Evolutionary conservation across 35 echinoderm and acorn worm genomes (phyloP).

Genomic region (Amphiura filiformis): DNA sequence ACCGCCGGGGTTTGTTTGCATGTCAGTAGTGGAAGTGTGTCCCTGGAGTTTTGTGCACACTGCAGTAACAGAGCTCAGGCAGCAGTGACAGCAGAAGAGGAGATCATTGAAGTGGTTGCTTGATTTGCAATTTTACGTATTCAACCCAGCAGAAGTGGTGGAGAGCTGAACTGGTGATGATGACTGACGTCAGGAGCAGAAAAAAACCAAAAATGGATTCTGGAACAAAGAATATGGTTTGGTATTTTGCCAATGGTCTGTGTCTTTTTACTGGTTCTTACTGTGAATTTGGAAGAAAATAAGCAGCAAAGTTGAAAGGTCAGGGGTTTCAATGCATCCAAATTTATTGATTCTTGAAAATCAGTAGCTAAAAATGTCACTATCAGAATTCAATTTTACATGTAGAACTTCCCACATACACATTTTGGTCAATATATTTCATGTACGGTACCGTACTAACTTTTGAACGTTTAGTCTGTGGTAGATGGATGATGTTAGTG

Average conservation of each 20-base stretch:
- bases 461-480: too few relatives aligned
- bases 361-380: too few relatives aligned
- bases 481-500: too few relatives aligned
- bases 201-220: background rate
- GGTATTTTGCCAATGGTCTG: background rate
- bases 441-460: too few relatives aligned
- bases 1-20: conserved; percentile 62
- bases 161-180: background rate
- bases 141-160: background rate
- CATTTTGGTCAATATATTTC: too few relatives aligned
- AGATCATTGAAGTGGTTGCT: background rate
- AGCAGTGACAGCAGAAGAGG: conserved; percentile 1
- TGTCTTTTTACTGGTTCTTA: background rate
- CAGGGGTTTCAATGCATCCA: too few relatives aligned
- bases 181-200: background rate
- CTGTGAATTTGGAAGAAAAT: background rate
- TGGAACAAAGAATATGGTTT: background rate
- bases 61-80: conserved; percentile 63
- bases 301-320: too few relatives aligned
- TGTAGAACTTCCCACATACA: too few relatives aligned
- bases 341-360: too few relatives aligned
- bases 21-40: conserved; percentile 54
- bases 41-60: conserved; percentile 70
- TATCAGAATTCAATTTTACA: too few relatives aligned
- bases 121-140: too few relatives aligned